These are phyloP conservation scores for Cydia pomonella DNA, from an alignment of 1,140 invertebrate species.

Conservation along the genomic window DNA sequence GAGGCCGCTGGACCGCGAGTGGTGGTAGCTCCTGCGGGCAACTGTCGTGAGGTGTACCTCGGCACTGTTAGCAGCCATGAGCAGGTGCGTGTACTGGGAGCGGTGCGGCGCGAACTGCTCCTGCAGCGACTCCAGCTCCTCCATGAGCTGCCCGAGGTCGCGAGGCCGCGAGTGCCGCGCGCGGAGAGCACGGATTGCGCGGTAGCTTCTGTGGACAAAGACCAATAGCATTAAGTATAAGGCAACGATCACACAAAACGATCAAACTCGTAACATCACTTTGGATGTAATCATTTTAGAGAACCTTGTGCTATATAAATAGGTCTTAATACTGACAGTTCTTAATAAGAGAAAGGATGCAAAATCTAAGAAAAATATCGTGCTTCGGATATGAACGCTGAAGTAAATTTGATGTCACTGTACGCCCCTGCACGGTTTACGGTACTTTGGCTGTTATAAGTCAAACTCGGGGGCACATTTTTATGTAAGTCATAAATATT, in stretches of 20 bases:
- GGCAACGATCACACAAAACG: neutral
- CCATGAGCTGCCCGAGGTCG: constrained; percentile 44
- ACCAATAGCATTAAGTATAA: neutral
- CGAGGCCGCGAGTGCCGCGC: constrained; percentile 41
- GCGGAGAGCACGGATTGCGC: constrained; percentile 40
- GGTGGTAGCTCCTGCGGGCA: neutral
- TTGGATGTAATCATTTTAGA: too few species aligned
- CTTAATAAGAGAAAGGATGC: too few species aligned
- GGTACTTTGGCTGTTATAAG: too few species aligned
- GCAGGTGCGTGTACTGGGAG: constrained; percentile 39
- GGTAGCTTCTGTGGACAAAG: constrained; percentile 36
- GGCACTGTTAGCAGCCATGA: constrained; percentile 70
- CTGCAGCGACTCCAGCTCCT: constrained; percentile 47
- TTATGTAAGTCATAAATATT: too few species aligned
- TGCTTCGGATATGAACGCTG: too few species aligned
- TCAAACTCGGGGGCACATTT: too few species aligned
- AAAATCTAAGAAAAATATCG: too few species aligned
- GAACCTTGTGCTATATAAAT: too few species aligned
- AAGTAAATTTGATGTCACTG: too few species aligned
- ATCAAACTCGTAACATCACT: neutral
- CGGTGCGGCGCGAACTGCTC: constrained; percentile 45
- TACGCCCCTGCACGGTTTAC: too few species aligned
- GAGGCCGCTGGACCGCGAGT: neutral
- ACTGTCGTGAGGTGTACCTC: constrained; percentile 59
- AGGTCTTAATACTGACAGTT: too few species aligned